Evolutionary conservation across 2,113 vertebrate species (phyloP), one percentile per base, ranked within the genome.

Genomic region (Pangasianodon hypophthalmus): DNA sequence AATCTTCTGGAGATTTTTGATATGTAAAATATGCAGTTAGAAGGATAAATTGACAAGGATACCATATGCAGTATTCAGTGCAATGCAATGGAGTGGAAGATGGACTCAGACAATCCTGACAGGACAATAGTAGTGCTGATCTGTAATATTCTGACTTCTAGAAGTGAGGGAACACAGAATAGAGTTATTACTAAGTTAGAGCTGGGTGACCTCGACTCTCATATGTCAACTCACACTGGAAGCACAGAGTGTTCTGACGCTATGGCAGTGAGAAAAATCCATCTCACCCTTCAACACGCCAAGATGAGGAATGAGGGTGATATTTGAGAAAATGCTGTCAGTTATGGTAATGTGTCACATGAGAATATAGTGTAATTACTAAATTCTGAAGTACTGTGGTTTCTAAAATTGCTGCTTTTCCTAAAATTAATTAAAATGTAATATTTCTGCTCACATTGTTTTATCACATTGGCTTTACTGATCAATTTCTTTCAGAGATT

Each of bases 161-260:
- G 62, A 88, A 84, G 60, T 64, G 60, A 46, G 26, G 44, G 16
- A 67, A 69, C 88, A 77, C 19, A 75, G 69, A 89, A 85, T 85
- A 16, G 37, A 60, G 69, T 58, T 85, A 89, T 89, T 85, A 75
- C 52, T 44, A 85, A 48, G 41, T 84, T 85, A 60, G 82, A 77
- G 52, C 82, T 50, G 41, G 82, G 69, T 85, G 88, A 89, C 88
- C 82, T 77, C n/a, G 88, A 75, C 81, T 60, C 67, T 75, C 67
- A 71, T 10, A 84, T 73, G 64, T 52, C 80, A 84, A 60, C 67
- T 84, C 50, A 21, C 21, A 89, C 64, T 46, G 82, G 54, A 75
- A 75, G 81, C 50, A 88, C 88, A 84, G 81, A 77, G 54, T 46
- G 82, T 77, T 85, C 81, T 58, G 50, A 32, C 46, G 80, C 62